Base-by-base conservation (phyloP, 2,113 vertebrate species). In the Tringa solitaria region DNA sequence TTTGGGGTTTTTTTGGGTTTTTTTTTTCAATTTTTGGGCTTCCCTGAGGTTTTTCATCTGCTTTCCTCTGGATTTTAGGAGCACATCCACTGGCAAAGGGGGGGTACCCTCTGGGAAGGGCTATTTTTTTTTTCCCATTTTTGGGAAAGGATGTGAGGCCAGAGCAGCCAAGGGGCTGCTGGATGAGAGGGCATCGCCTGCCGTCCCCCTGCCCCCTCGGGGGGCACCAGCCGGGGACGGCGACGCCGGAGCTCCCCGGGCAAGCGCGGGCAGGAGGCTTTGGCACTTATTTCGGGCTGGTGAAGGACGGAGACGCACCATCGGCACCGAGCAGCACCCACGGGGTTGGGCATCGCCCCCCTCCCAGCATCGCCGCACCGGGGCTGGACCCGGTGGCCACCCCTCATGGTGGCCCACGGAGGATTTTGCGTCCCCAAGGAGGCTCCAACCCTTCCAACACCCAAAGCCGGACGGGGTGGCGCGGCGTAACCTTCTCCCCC, bases 381-480 rank as follows among this genome's bases (percentile, higher is more conserved):
- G 81, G 48, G 13, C 6, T 10, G 3, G 14, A 51, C 54, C 35
- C 4, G 2, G 30, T 6, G 0, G 19, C 50, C 8, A 0, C 24
- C 75, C 75, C 65, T 33, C 7, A 4, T 14, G 78, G 20, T 2
- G 0, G 39, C 72, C 61, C 30, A 1, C 0, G 1, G 28, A 92
- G 79, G 69, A 90, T 46, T 73, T 74, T 41, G 11, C 0, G 0
- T 59, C 45, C 85, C 67, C 22, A 1, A 57, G 50, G 88, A 21
- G 41, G 85, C 28, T 81, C 93, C 39, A 8, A 43, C 53, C 1
- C 27, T 32, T 19, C 63, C 41, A 2, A 6, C n/a, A 4, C 10
- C 53, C 37, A 5, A 5, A 28, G 0, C 53, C 0, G 9, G 68
- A 12, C 0, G 1, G 0, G 2, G n/a, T 5, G 45, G 24, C 0